A percentile compares a stretch with the other conserved stretches of the same genome.
Evolutionary conservation across 2,888 invertebrate species (phyloP).

Genomic region (Lepidocyrtoides sp.): DNA sequence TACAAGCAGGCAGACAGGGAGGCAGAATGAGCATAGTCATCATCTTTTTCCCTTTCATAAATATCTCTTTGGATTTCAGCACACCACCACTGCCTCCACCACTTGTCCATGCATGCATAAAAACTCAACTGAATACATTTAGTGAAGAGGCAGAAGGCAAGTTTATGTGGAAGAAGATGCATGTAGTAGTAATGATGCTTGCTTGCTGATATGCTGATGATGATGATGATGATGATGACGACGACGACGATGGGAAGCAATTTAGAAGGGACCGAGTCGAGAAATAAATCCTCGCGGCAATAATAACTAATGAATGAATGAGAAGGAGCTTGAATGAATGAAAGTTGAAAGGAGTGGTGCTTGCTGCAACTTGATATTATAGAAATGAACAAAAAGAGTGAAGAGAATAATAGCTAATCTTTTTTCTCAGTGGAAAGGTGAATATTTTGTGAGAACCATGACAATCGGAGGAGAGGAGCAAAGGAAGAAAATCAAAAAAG

Average conservation of each 20-base stretch:
- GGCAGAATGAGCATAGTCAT: not conserved
- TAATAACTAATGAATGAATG: conserved; percentile 85
- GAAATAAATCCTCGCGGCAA: conserved; percentile 85
- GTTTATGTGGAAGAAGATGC: no score
- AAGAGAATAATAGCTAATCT: conserved; percentile 12
- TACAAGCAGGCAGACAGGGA: conserved; percentile 7
- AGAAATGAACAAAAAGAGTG: conserved; percentile 1
- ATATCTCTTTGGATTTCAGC: not conserved
- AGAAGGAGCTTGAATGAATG: not conserved
- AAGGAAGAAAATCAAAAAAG: conserved; percentile 2
- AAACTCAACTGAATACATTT: not conserved
- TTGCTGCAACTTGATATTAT: not conserved
- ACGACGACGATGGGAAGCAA: conserved; percentile 45
- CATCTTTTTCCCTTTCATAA: conserved; percentile 1
- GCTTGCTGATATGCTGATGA: no score
- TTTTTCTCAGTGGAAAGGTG: conserved; percentile 4
- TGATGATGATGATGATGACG: no score
- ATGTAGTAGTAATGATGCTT: no score
- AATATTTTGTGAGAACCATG: no score
- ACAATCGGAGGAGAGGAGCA: not conserved
- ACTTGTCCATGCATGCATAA: not conserved
- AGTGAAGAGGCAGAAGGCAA: not conserved
- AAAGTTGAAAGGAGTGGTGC: conserved; percentile 12
- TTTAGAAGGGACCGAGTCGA: conserved; percentile 61
- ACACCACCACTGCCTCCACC: no score